phyloP scores from a whole-genome alignment of 2,113 vertebrate genomes.

The Microcebus lehilahytsara region DNA sequence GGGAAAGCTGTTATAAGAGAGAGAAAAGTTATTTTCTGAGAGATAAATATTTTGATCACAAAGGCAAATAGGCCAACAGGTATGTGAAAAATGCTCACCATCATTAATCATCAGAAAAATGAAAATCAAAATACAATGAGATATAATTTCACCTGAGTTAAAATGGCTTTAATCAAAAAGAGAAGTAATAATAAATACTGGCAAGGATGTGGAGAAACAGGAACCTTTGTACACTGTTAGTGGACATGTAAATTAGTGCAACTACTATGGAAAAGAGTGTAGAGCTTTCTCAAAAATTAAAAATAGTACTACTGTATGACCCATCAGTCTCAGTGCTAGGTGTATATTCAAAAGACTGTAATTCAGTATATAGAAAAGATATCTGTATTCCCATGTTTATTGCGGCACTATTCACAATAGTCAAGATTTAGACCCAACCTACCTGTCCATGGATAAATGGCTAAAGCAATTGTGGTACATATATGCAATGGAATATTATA shows the following conservation, averaged over 20 bases:
- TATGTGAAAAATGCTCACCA: background rate
- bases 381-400: too few species aligned
- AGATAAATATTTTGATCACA: too few species aligned
- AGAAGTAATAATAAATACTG: background rate
- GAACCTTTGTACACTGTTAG: background rate
- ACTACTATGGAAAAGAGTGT: background rate
- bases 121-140: background rate
- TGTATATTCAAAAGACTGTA: background rate
- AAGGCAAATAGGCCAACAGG: background rate
- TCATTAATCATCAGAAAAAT: background rate
- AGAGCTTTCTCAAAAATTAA: background rate
- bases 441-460: background rate
- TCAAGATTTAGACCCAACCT: background rate
- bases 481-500: too few species aligned
- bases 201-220: background rate
- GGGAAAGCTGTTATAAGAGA: too few species aligned
- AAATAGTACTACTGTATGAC: background rate
- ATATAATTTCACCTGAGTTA: background rate
- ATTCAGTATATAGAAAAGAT: background rate
- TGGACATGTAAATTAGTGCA: background rate
- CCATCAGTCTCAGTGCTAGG: background rate
- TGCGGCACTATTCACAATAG: too few species aligned
- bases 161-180: background rate
- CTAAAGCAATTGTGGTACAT: background rate
- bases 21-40: too few species aligned